phyloP scores from a whole-genome alignment of 2,113 vertebrate species.

The Corythoichthys haematopterus region DNA sequence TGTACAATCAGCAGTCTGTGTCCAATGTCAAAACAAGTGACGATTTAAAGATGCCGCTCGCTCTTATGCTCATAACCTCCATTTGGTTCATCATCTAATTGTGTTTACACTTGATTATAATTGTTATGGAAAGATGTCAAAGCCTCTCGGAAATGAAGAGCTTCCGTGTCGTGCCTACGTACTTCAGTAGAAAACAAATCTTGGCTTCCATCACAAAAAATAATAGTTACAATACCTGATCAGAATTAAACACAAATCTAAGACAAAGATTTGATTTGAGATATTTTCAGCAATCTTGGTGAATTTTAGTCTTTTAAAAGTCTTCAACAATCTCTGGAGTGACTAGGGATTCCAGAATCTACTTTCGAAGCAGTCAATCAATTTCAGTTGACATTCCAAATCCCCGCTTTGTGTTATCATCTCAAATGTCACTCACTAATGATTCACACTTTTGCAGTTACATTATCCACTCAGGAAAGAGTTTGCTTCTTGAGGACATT shows the following conservation, averaged over 20 bases:
- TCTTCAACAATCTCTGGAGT: neutral
- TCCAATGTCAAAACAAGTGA: no score
- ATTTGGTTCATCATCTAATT: neutral
- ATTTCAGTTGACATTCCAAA: constrained; percentile 47
- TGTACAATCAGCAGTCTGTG: no score
- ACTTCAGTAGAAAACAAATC: neutral
- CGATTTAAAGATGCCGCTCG: neutral
- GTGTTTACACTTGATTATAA: constrained; percentile 10
- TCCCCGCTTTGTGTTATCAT: constrained; percentile 36
- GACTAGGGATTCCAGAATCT: constrained; percentile 5
- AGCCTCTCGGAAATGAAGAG: neutral
- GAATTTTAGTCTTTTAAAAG: no score
- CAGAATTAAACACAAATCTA: neutral
- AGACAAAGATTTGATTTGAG: neutral
- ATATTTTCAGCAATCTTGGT: neutral
- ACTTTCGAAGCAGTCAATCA: constrained; percentile 45
- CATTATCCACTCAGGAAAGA: constrained; percentile 37
- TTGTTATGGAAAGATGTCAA: neutral
- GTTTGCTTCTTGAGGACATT: constrained; percentile 24
- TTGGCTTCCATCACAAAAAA: neutral
- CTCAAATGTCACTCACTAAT: constrained; percentile 58
- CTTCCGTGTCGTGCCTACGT: neutral
- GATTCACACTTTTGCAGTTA: constrained; percentile 36
- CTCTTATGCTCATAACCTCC: neutral
- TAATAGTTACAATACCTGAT: neutral